Evolutionary conservation across 2,888 invertebrate species (phyloP), one percentile per base, ranked within the genome.

Genomic region (Coenonympha arcania): DNA sequence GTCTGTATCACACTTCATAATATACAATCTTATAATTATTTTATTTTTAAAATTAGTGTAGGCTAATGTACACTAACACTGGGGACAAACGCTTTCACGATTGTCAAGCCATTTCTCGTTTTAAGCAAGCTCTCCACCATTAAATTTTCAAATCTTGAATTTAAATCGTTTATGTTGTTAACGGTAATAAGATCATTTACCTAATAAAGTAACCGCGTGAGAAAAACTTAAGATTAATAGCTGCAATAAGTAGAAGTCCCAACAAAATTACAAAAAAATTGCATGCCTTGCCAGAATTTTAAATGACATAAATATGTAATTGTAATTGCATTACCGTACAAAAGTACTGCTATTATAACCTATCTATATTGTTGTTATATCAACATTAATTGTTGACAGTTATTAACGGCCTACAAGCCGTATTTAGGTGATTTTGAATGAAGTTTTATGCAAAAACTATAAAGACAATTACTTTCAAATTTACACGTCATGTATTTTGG

Each of bases 41-140:
- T 1, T 22, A 8, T 8, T 31, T 11, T 31, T 3, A 13, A 13
- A 33, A 16, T 16, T 8, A 33, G 13, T 18, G 6, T 18, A 16
- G 4, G 0, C 6, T 9, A 0, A 15, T 2, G 4, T 6, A 8
- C 4, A 13, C n/a, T 18, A 28, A 18, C 44, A 24, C 37, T 20
- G 31, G 24, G 33, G 36, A 13, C 47, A 52, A 52, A 48, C 42
- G 50, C 48, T 28, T 40, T 30, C 33, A 52, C 48, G 47, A 52
- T 48, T 50, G 42, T 46, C 44, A 47, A 20, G 45, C 50, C 42
- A 59, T 68, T 66, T 55, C 65, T 56, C 62, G 62, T 68, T 67
- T 70, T 53, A 59, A 57, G n/a, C n/a, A n/a, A 50, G 15, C 6
- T 31, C 57, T 56, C 52, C 57, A 53, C 55, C 54, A 58, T 54